Conservation (phyloP, 2,113 vertebrate genomes). For the Channa maculata region DNA sequence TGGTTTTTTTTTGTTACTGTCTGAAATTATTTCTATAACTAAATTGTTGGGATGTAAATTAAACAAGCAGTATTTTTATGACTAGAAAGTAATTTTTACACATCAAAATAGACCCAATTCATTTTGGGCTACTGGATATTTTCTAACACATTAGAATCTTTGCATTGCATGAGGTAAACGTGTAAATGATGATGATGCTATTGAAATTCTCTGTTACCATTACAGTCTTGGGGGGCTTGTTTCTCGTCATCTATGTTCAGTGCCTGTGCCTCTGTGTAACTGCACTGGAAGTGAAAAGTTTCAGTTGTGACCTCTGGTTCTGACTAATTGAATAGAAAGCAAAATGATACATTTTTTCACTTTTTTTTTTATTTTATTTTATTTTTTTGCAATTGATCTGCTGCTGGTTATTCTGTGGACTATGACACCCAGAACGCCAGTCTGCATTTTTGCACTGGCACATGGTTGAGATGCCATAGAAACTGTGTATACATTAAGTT, state of each 20-base stretch:
- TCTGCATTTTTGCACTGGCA: slow-evolving; percentile 15
- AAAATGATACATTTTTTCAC: background rate
- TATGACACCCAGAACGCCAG: slow-evolving; percentile 38
- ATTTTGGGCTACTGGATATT: slow-evolving; percentile 29
- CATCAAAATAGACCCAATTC: slow-evolving; percentile 36
- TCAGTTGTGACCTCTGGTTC: slow-evolving; percentile 21
- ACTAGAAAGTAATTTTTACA: slow-evolving; percentile 51
- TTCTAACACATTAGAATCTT: slow-evolving; percentile 29
- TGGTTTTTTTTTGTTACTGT: slow-evolving; percentile 40
- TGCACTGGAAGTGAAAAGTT: slow-evolving; percentile 33
- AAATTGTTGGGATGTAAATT: slow-evolving; percentile 52
- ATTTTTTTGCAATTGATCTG: slow-evolving; percentile 26
- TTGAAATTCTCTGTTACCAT: slow-evolving; percentile 26
- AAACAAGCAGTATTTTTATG: slow-evolving; percentile 73
- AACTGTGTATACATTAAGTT: slow-evolving; percentile 22
- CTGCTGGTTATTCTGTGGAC: slow-evolving; percentile 53
- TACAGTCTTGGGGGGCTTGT: slow-evolving; percentile 67
- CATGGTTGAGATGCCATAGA: slow-evolving; percentile 54
- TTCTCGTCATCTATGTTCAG: slow-evolving; percentile 25
- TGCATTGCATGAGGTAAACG: slow-evolving; percentile 29
- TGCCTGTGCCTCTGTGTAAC: slow-evolving; percentile 38
- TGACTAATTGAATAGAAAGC: background rate
- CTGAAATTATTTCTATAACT: slow-evolving; percentile 28
- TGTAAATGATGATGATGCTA: slow-evolving; percentile 19
- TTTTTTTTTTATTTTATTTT: no score